Evolutionary conservation across 2,888 invertebrate species (phyloP).

Genomic region (Serrognathus titanus): DNA sequence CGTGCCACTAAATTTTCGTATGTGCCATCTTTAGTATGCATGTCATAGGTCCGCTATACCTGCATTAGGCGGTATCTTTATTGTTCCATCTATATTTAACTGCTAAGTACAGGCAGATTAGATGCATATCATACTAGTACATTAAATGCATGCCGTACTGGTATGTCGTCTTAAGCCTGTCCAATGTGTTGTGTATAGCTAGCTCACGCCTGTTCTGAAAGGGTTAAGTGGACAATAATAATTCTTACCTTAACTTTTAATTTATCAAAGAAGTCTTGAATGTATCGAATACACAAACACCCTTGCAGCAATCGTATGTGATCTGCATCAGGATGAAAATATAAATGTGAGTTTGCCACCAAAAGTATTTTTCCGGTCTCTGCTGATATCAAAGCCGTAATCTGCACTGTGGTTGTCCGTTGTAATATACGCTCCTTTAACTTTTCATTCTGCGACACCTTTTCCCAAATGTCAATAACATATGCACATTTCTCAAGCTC

Average conservation of each 20-base stretch:
- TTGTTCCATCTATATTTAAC: too few species aligned
- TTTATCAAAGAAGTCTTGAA: conserved; percentile 57
- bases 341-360: conserved; percentile 85
- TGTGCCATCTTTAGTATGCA: too few species aligned
- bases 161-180: too few species aligned
- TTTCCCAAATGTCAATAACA: conserved; percentile 59
- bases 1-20: too few species aligned
- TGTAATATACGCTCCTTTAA: conserved; percentile 58
- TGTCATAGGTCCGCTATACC: too few species aligned
- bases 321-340: conserved; percentile 89
- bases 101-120: too few species aligned
- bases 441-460: conserved; percentile 57
- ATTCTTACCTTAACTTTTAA: conserved; percentile 42
- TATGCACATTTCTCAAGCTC: conserved; percentile 53
- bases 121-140: too few species aligned
- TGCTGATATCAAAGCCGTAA: conserved; percentile 55
- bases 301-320: conserved; percentile 86
- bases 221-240: too few species aligned
- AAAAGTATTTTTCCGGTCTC: conserved; percentile 61
- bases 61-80: too few species aligned
- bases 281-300: conserved; percentile 66
- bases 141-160: too few species aligned
- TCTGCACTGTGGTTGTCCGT: conserved; percentile 67
- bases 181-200: too few species aligned
- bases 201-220: too few species aligned